Base-by-base conservation (phyloP, 1,140 invertebrate species). In the Micrasema minimum region DNA sequence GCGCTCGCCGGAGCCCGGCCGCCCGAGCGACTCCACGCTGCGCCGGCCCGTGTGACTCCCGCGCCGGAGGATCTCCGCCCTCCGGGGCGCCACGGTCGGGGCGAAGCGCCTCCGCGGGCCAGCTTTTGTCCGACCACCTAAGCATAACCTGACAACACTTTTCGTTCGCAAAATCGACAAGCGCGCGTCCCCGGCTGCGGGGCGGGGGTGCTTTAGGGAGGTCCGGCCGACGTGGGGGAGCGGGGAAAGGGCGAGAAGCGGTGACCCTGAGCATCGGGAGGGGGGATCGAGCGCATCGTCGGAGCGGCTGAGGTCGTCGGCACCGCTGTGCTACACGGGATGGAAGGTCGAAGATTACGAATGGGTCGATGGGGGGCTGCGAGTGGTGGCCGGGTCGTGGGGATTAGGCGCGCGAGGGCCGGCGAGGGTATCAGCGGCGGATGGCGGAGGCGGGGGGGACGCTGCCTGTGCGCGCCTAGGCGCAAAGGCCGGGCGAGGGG, bases 81-180 rank as follows among this genome's bases (percentile, higher is more conserved):
- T 7, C 45, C 6, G 45, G n/a, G 16, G 45, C 7, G n/a, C 12
- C n/a, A 2, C 45, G 6, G n/a, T 51, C 20, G 14, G 48, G 22
- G 16, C 48, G 45, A 14, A 6, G 20, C 16, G 10, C 48, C 2
- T 12, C 48, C 2, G 11, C 11, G 20, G 2, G 5, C 37, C 41
- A 3, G 2, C 18, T 20, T 51, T 26, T 23, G 11, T 51, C 48
- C 48, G 20, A 22, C 14, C 14, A 23, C 48, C 37, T 16, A 62
- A 62, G 20, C 57, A 62, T 41, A 62, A 62, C 41, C 41, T 62
- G 41, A 7, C 11, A 62, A 35, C 38, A 10, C n/a, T 43, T 62
- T 62, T 62, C 20, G 18, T 12, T 1, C 9, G 18, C 41, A 62
- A 41, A 62, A 62, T 62, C 57, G 37, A 41, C 37, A 45, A 16